These are phyloP conservation scores for Sycobia sp. DNA, from an alignment of 1,140 invertebrate genomes.

Conservation along the genomic window DNA sequence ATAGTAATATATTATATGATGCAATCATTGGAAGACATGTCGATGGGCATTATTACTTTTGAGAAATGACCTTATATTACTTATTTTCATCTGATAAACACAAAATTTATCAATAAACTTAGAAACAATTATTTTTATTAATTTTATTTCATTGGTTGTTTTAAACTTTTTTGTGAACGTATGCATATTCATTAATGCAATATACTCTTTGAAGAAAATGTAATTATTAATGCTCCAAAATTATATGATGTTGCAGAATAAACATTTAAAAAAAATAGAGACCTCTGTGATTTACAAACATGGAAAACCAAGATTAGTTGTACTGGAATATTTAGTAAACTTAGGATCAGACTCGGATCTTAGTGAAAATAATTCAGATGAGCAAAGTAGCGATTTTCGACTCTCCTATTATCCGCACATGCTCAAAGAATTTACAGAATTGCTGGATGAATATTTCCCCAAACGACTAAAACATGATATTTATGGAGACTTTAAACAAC, in stretches of 20 bases:
- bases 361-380: slow-evolving; percentile 42
- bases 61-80: background rate
- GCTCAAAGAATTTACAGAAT: slow-evolving; percentile 71
- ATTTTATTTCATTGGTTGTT: too few relatives aligned
- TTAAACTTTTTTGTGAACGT: too few relatives aligned
- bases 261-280: slow-evolving; percentile 79
- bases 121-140: background rate
- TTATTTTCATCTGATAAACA: background rate
- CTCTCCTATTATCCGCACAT: slow-evolving; percentile 86
- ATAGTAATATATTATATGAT: too few relatives aligned
- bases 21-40: too few relatives aligned
- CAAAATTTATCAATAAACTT: background rate
- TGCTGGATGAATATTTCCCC: slow-evolving; percentile 76
- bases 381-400: slow-evolving; percentile 78
- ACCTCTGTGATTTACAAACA: slow-evolving; percentile 80
- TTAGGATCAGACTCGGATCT: slow-evolving; percentile 56
- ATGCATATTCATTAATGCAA: background rate
- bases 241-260: slow-evolving; percentile 79
- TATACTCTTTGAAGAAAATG: slow-evolving; percentile 28
- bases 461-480: slow-evolving; percentile 69
- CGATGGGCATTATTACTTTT: too few relatives aligned
- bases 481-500: slow-evolving; percentile 80
- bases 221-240: too few relatives aligned
- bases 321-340: slow-evolving; percentile 78
- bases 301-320: slow-evolving; percentile 75